These are phyloP conservation scores for Saguinus imperator DNA, from an alignment of 2,113 vertebrate species.

Conservation along the genomic window DNA sequence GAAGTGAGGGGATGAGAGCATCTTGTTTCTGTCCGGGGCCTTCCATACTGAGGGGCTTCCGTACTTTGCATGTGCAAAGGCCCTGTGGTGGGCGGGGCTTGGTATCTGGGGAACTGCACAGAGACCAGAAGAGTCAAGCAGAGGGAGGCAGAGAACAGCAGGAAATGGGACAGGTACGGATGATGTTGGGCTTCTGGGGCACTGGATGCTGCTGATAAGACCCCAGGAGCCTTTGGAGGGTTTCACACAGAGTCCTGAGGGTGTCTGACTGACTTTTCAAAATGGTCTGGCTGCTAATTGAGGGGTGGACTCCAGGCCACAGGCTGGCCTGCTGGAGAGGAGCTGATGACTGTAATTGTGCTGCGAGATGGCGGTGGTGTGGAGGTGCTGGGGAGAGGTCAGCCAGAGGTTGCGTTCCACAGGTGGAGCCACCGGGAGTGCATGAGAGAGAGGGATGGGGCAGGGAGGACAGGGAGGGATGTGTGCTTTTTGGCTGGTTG, in stretches of 20 bases:
- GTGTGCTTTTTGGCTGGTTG: neutral
- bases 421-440: neutral
- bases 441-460: rapidly evolving
- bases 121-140: too few relatives aligned
- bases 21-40: neutral
- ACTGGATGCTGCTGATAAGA: rapidly evolving
- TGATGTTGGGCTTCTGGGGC: rapidly evolving
- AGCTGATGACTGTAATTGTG: neutral
- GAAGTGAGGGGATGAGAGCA: too few relatives aligned
- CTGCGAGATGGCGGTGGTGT: neutral
- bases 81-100: neutral
- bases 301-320: neutral
- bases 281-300: neutral
- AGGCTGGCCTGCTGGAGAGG: neutral
- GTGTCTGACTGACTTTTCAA: neutral
- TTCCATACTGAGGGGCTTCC: rapidly evolving
- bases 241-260: neutral
- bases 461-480: rapidly evolving
- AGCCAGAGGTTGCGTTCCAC: rapidly evolving
- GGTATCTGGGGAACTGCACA: neutral
- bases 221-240: neutral
- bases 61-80: neutral
- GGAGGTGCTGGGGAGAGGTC: neutral
- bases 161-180: neutral
- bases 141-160: neutral